These are phyloP conservation scores for Melitaea athalia DNA, from an alignment of 2,888 invertebrate species.

Conservation along the genomic window DNA sequence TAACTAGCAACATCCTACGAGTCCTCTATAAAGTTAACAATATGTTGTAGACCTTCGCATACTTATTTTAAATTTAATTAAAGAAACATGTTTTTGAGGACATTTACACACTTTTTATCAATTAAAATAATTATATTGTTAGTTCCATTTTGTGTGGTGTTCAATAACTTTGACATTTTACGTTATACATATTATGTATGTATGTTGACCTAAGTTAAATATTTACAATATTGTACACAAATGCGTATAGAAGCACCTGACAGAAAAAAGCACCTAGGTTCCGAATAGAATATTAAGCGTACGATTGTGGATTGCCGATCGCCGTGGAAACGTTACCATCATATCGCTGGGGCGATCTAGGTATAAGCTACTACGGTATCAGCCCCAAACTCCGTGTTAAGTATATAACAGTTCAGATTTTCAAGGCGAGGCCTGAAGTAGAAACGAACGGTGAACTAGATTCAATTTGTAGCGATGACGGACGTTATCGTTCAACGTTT, in stretches of 20 bases:
- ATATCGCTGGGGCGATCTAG: slow-evolving; percentile 59
- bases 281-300: slow-evolving; percentile 78
- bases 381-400: slow-evolving; percentile 23
- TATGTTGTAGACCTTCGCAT: background rate
- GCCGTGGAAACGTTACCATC: slow-evolving; percentile 52
- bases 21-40: background rate
- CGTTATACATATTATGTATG: slow-evolving; percentile 28
- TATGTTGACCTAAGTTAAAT: slow-evolving; percentile 63
- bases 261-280: slow-evolving; percentile 81
- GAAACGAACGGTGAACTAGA: slow-evolving; percentile 11
- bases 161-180: slow-evolving; percentile 31
- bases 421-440: slow-evolving; percentile 15
- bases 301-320: slow-evolving; percentile 64
- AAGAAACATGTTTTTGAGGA: slow-evolving; percentile 5
- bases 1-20: slow-evolving; percentile 29
- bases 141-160: slow-evolving; percentile 27
- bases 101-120: slow-evolving; percentile 8
- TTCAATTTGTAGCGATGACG: slow-evolving; percentile 31
- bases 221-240: slow-evolving; percentile 78
- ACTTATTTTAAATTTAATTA: background rate
- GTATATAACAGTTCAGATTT: slow-evolving; percentile 19
- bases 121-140: slow-evolving; percentile 16
- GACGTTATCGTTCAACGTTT: slow-evolving; percentile 63
- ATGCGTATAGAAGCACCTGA: slow-evolving; percentile 80
- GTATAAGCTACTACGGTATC: slow-evolving; percentile 26